Evolutionary conservation across 2,888 invertebrate genomes (phyloP).

Genomic region (Tenthredo distinguenda): DNA sequence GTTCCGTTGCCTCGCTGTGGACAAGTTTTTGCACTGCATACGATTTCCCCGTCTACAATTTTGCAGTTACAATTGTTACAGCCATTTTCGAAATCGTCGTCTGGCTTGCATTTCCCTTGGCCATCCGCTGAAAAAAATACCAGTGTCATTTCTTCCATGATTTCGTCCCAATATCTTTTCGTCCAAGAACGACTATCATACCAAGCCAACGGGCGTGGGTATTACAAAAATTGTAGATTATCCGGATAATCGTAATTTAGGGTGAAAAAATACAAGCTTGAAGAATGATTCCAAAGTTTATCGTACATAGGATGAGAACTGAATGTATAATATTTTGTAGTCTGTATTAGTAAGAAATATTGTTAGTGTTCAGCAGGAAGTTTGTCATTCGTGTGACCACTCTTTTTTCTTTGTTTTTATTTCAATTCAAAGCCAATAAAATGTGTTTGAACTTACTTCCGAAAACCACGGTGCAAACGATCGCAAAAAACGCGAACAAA

Average conservation of each 20-base stretch:
- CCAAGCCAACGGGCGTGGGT: too few relatives aligned
- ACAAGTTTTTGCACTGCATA: background rate
- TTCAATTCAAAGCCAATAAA: background rate
- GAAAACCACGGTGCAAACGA: background rate
- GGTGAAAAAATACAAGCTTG: too few relatives aligned
- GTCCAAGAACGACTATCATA: background rate
- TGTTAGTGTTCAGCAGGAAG: too few relatives aligned
- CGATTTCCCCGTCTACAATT: background rate
- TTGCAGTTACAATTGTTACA: constrained; percentile 6
- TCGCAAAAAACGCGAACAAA: background rate
- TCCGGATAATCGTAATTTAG: too few relatives aligned
- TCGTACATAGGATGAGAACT: too few relatives aligned
- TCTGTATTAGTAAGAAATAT: too few relatives aligned
- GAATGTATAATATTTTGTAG: too few relatives aligned
- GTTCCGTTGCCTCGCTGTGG: background rate
- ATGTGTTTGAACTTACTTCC: background rate
- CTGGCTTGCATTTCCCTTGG: background rate
- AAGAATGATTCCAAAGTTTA: too few relatives aligned
- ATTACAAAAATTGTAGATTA: too few relatives aligned
- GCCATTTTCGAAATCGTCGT: background rate
- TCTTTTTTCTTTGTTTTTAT: too few relatives aligned
- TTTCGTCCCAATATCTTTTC: background rate
- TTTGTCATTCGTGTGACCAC: too few relatives aligned
- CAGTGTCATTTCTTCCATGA: background rate
- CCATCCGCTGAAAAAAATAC: constrained; percentile 26